Conservation (phyloP, 1,140 invertebrate genomes). For the Megathymus violae region DNA sequence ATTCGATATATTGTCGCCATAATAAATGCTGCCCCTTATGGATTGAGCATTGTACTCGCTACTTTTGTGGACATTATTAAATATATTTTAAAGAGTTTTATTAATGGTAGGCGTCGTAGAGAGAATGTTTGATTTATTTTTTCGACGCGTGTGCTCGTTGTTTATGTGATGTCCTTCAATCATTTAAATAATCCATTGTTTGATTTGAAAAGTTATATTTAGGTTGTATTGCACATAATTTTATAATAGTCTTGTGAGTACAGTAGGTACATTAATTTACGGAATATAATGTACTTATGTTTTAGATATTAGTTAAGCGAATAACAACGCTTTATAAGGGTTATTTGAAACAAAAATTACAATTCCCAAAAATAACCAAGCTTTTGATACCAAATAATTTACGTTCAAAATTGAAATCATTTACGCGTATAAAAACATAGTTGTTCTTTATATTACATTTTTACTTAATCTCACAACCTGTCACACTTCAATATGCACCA, state of each 20-base stretch:
- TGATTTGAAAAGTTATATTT: conserved; percentile 2
- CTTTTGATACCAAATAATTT: no score
- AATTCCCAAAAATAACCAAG: no score
- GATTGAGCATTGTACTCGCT: conserved; percentile 72
- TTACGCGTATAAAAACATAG: no score
- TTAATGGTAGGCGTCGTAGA: conserved; percentile 80
- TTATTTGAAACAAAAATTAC: no score
- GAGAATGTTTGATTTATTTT: conserved; percentile 81
- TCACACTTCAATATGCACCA: conserved; percentile 47
- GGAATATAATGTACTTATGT: neutral
- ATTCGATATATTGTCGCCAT: conserved; percentile 82
- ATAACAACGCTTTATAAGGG: no score
- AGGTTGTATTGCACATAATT: neutral
- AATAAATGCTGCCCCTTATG: conserved; percentile 82
- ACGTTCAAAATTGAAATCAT: no score
- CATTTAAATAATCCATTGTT: conserved; percentile 48
- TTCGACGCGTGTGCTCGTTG: conserved; percentile 79
- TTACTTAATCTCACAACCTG: conserved; percentile 48
- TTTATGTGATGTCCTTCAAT: conserved; percentile 68
- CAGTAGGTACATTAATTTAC: no score
- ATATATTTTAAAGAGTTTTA: conserved; percentile 83
- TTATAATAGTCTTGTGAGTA: no score
- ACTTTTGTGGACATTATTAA: conserved; percentile 83
- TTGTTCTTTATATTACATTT: no score
- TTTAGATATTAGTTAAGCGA: no score